Evolutionary conservation across 2,888 invertebrate genomes (phyloP).

Genomic region (Scrobipalpa atriplicella): DNA sequence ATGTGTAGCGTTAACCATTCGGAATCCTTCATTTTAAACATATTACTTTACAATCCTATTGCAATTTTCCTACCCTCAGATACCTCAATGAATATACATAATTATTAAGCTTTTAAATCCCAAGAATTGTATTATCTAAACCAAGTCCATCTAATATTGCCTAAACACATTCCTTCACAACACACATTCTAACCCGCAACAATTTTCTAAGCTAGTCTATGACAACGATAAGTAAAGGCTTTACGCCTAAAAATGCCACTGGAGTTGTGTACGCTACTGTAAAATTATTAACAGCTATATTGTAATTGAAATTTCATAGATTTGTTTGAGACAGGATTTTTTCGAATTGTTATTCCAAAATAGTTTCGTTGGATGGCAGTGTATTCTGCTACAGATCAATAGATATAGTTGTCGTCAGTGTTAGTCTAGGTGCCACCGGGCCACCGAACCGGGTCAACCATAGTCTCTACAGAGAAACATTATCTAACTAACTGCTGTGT

Average conservation of each 20-base stretch:
- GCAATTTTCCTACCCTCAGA: not conserved
- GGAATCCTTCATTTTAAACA: not conserved
- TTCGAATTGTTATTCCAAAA: too few species aligned
- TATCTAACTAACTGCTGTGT: too few species aligned
- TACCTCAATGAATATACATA: too few species aligned
- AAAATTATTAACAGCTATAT: not conserved
- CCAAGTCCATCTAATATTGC: not conserved
- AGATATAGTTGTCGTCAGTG: not conserved
- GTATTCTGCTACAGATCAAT: too few species aligned
- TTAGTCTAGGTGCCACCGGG: not conserved
- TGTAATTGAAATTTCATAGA: too few species aligned
- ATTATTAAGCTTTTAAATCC: not conserved
- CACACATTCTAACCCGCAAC: constrained; percentile 19
- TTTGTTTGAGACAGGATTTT: too few species aligned
- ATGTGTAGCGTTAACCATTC: not conserved
- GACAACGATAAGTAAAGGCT: not conserved
- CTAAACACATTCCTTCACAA: not conserved
- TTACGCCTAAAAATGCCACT: not conserved
- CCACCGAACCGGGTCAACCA: too few species aligned
- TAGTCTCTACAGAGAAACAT: too few species aligned
- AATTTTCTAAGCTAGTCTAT: constrained; percentile 13
- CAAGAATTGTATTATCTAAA: not conserved
- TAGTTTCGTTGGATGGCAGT: too few species aligned
- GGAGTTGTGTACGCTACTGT: constrained; percentile 9
- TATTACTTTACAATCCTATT: not conserved